Evolutionary conservation across 2,797 vertebrate species (phyloP), one percentile per base, ranked within the genome.

Genomic region (Aeoliscus strigatus): DNA sequence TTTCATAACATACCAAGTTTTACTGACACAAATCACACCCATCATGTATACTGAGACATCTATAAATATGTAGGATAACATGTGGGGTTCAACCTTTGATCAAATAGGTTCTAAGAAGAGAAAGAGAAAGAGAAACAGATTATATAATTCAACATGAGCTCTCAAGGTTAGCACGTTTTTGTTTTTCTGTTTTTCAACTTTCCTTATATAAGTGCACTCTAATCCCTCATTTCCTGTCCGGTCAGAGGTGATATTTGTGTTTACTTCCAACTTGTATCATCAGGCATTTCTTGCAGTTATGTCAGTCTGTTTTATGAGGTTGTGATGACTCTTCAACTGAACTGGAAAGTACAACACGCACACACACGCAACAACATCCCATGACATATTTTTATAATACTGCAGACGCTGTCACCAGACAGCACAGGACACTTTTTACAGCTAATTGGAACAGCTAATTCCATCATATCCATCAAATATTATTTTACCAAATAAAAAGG

Each of bases 401-500:
- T 38, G 32, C 21, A 35, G 43, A 25, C 27, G 36, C 45, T 59
- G 68, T 41, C 51, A 33, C 13, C 9, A 4, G 42, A 66, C 18
- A 28, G 51, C 47, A 43, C 31, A 25, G 21, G 21, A 64, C 55
- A 54, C 44, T 35, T 47, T 32, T 18, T 17, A 31, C 46, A 23
- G 23, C 27, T 58, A 53, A 73, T 43, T 52, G 43, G 44, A 65
- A 67, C 3, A 14, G 62, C n/a, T 29, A 38, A 40, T 57, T 41
- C 34, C 36, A 54, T 51, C 34, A 47, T 5, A 58, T 57, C 18
- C 65, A 65, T 39, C 23, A 4, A 26, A 52, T 61, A 62, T 80
- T 62, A 39, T 50, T 75, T 83, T 80, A 70, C 74, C 39, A 40
- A 60, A 75, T 79, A 67, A 81, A 77, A 73, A 14, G 49, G 53